Evolutionary conservation across 2,888 invertebrate genomes (phyloP).

Genomic region (Volucella zonaria): DNA sequence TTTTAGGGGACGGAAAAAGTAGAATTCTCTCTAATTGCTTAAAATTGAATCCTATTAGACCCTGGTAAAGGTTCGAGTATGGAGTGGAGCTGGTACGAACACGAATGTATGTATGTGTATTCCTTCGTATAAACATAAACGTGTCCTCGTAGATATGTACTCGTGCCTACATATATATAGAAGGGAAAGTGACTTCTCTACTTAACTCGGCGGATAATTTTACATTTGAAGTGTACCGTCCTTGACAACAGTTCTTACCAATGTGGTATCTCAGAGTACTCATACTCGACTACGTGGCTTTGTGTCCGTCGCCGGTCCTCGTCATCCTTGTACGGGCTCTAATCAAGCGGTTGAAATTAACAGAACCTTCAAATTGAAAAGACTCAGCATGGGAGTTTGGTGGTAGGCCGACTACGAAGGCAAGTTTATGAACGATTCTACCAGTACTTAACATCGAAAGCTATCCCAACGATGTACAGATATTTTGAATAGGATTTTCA

Average conservation of each 20-base stretch:
- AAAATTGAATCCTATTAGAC: slow-evolving; percentile 59
- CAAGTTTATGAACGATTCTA: slow-evolving; percentile 40
- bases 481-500: slow-evolving; percentile 51
- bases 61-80: background rate
- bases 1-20: slow-evolving; percentile 33
- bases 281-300: background rate
- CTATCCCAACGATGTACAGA: slow-evolving; percentile 41
- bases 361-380: slow-evolving; percentile 57
- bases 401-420: slow-evolving; percentile 12
- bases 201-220: slow-evolving; percentile 48
- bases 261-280: slow-evolving; percentile 31
- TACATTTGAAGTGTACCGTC: slow-evolving; percentile 43
- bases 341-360: slow-evolving; percentile 65
- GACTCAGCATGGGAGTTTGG: slow-evolving; percentile 20
- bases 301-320: background rate
- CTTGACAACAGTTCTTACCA: slow-evolving; percentile 56
- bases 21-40: slow-evolving; percentile 59
- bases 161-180: slow-evolving; percentile 6
- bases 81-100: background rate
- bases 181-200: background rate
- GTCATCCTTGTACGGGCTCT: slow-evolving; percentile 7
- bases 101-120: slow-evolving; percentile 19
- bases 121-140: background rate
- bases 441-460: slow-evolving; percentile 49
- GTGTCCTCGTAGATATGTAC: slow-evolving; percentile 28